phyloP scores from a whole-genome alignment of 1,140 invertebrate genomes.

The Diorhabda elongata region DNA sequence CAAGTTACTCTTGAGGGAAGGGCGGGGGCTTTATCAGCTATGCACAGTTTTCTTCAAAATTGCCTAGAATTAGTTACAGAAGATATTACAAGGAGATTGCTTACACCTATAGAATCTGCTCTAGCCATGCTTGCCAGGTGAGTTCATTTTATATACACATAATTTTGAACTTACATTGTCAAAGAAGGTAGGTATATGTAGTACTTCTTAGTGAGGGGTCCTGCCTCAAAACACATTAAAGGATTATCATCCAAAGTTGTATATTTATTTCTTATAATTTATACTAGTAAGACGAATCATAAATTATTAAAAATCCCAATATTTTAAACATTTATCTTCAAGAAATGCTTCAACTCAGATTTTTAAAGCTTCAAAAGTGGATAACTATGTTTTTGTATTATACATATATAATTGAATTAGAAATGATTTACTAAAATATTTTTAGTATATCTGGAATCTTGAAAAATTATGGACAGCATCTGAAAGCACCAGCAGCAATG shows the following conservation, averaged over 20 bases:
- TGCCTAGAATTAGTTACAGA: slow-evolving; percentile 89
- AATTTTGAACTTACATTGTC: neutral
- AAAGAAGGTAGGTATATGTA: no score
- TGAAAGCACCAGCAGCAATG: slow-evolving; percentile 91
- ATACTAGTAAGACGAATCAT: no score
- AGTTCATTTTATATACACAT: slow-evolving; percentile 36
- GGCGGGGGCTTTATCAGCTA: slow-evolving; percentile 90
- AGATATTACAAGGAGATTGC: slow-evolving; percentile 79
- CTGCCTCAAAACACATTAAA: no score
- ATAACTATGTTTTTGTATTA: no score
- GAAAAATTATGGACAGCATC: slow-evolving; percentile 87
- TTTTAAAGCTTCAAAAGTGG: no score
- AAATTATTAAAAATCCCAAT: no score
- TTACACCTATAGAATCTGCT: slow-evolving; percentile 87
- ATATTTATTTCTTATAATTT: no score
- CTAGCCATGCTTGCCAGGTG: slow-evolving; percentile 92
- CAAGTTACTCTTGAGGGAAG: slow-evolving; percentile 95
- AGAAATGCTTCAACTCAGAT: no score
- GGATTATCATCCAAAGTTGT: no score
- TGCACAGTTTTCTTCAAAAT: slow-evolving; percentile 89
- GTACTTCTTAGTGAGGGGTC: no score
- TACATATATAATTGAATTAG: no score
- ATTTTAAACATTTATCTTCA: no score
- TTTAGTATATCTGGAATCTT: slow-evolving; percentile 76
- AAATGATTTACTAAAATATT: slow-evolving; percentile 9